Base-by-base conservation (phyloP, 2,797 vertebrate species). In the Cetoscarus ocellatus region DNA sequence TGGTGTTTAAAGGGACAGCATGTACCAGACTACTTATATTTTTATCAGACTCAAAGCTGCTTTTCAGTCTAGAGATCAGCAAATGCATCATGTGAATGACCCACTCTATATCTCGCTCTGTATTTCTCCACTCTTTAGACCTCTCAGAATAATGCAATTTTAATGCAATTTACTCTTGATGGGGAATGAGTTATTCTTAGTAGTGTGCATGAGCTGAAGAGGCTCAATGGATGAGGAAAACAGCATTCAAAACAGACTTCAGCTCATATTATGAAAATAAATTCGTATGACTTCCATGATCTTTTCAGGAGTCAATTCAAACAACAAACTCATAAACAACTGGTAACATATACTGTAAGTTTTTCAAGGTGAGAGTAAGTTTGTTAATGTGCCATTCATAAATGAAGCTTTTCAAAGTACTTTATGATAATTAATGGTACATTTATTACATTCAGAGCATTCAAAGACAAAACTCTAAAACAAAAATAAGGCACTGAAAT, bases 71-170 rank as follows among this genome's bases (percentile, higher is more conserved):
- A 56, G 13, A 57, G 45, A 50, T 57, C 12, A 19, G 13, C 44
- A 50, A 38, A 18, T 17, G 13, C 18, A 34, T 50, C 11, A 50
- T 35, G 27, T 45, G 39, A 58, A 51, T 39, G 54, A 58, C 19
- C 10, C 19, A 17, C 63, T 35, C 11, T 19, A 35, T 36, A 13
- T 8, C 9, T 64, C 14, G 12, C 35, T 40, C 13, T 63, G 36
- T 27, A 15, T 40, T 42, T 50, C 19, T 54, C 38, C 13, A 5
- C 44, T 71, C 34, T 50, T 34, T 57, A 35, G 39, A 9, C 9
- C 27, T 47, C 39, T 43, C 51, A 56, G 60, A 60, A 18, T 11
- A 13, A 47, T 55, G 49, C 59, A 59, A 43, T 54, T 51, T 54
- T n/a, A 51, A 63, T 54, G 18, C 3, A n/a, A 12, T 65, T 10